phyloP scores from a whole-genome alignment of 2,113 vertebrate genomes.

The Notothenia coriiceps region DNA sequence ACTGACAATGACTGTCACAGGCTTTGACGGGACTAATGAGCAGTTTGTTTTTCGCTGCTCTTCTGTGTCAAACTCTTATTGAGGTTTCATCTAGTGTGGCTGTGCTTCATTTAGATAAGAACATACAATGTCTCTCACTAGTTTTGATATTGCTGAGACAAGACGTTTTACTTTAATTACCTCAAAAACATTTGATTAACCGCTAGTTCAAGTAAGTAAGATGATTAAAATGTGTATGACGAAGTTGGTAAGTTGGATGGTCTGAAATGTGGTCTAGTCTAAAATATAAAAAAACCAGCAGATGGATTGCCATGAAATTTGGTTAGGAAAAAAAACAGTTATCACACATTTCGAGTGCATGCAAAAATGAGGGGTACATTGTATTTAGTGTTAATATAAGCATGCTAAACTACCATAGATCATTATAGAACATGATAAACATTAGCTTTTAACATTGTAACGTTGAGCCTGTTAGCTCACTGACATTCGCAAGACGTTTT shows the following conservation, averaged over 20 bases:
- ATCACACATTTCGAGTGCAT: neutral
- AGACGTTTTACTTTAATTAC: neutral
- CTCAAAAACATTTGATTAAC: neutral
- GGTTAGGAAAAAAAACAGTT: neutral
- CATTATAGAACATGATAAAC: neutral
- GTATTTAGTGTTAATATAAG: neutral
- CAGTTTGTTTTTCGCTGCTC: slow-evolving; percentile 26
- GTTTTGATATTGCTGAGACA: neutral
- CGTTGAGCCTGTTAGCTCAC: neutral
- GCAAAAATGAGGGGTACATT: neutral
- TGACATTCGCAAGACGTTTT: neutral
- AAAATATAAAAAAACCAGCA: neutral
- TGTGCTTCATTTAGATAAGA: slow-evolving; percentile 1
- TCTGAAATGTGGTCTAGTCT: neutral
- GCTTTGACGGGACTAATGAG: slow-evolving; percentile 30
- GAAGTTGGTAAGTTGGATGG: neutral
- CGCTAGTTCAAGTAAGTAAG: neutral
- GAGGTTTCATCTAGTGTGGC: neutral
- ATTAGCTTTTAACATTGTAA: no score
- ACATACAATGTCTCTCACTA: slow-evolving; percentile 21
- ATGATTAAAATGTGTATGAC: no score
- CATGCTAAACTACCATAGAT: neutral
- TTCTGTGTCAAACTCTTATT: slow-evolving; percentile 22
- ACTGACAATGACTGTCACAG: slow-evolving; percentile 7
- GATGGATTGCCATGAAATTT: neutral